Evolutionary conservation across 2,888 invertebrate genomes (phyloP), one percentile per base, ranked within the genome.

Genomic region (Thecocarcelia acutangulata): DNA sequence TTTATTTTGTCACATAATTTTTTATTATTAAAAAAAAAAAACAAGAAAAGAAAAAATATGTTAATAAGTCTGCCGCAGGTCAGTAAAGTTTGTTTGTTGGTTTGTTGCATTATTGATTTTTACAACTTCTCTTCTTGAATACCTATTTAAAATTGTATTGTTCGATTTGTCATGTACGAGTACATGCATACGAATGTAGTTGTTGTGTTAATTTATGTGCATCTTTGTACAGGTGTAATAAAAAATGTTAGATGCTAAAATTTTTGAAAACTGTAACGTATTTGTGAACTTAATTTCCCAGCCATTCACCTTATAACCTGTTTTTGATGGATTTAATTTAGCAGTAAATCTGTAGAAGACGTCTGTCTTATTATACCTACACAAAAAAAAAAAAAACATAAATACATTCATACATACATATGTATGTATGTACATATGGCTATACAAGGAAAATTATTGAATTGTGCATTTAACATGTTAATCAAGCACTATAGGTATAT

Each of bases 21-120:
- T 15, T 52, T 11, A 40, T 13, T 42, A 17, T 56, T 28, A 48
- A 12, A 50, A 44, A 37, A 52, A 11, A 50, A 70, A 12, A 50
- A 66, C 48, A 12, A 50, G 42, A 37, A 52, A 11, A 50, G 66
- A 12, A 50, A 66, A 78, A 78, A 69, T 74, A 73, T 78, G 82
- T 78, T 82, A 82, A 82, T 82, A 74, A 82, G 50, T 78, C 78
- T 82, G 66, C 77, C 48, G 46, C 66, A 82, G 82, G 82, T 82
- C 82, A 82, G 69, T 82, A 70, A 59, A 69, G 59, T 33, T 33
- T 33, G 33, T 33, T 33, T 33, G 6, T 28, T 28, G 3, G 3
- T 82, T 63, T 69, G 44, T 40, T 61, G 42, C 58, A 64, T 59
- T 82, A 82, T 82, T 74, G 82, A 82, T 82, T 82, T 82, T 75